phyloP scores from a whole-genome alignment of 2,888 invertebrate species.

The Nasonovia ribisnigri region DNA sequence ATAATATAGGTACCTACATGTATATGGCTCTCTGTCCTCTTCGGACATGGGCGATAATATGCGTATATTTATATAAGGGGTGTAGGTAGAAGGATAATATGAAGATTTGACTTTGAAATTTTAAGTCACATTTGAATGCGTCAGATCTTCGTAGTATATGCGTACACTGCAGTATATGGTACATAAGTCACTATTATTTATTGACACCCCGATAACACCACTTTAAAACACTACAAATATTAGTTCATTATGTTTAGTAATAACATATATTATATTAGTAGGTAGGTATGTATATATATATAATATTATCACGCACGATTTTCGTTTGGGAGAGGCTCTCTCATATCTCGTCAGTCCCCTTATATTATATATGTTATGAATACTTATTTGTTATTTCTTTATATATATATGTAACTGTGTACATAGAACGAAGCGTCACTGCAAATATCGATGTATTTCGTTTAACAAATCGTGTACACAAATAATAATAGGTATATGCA shows the following conservation, averaged over 20 bases:
- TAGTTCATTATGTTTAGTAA: background rate
- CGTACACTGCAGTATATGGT: background rate
- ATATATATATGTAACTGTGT: background rate
- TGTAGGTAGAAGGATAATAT: background rate
- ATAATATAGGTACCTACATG: no score
- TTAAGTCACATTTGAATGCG: background rate
- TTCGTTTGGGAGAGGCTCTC: background rate
- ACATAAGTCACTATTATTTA: background rate
- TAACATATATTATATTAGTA: background rate
- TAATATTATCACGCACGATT: background rate
- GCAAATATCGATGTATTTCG: background rate
- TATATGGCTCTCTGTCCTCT: background rate
- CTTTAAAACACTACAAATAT: background rate
- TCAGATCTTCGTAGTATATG: background rate
- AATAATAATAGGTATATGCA: background rate
- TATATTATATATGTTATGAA: background rate
- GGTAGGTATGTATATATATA: background rate
- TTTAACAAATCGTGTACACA: background rate
- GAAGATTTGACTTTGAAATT: background rate
- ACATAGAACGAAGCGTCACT: background rate
- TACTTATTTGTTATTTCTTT: background rate
- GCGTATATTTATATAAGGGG: background rate
- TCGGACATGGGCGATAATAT: background rate
- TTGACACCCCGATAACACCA: slow-evolving; percentile 5
- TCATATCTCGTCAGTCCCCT: background rate